These are phyloP conservation scores for Trematomus bernacchii DNA, from an alignment of 2,797 vertebrate species.

Conservation along the genomic window DNA sequence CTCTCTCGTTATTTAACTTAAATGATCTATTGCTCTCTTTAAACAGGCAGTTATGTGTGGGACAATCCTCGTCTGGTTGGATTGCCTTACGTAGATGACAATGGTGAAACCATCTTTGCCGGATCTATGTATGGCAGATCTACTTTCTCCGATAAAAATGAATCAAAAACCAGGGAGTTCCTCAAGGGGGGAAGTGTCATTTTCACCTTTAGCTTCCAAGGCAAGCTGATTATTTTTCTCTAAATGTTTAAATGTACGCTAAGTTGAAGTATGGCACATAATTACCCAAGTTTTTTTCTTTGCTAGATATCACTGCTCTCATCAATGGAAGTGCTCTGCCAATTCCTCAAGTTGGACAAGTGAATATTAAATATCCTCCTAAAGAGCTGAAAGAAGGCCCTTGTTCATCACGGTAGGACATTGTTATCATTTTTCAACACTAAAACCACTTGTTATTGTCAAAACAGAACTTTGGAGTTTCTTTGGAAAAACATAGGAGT, in stretches of 20 bases:
- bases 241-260: background rate
- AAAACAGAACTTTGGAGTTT: background rate
- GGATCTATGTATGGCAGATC: rapidly evolving
- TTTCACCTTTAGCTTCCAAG: conserved; percentile 53
- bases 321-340: conserved; percentile 41
- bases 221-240: conserved; percentile 6
- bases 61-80: conserved; percentile 43
- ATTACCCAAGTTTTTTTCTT: background rate
- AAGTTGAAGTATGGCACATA: background rate
- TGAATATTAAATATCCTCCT: background rate
- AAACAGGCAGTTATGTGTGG: conserved; percentile 14
- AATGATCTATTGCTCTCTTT: background rate
- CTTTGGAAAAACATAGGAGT: too few relatives aligned
- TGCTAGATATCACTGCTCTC: conserved; percentile 61
- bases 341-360: conserved; percentile 28
- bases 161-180: conserved; percentile 29
- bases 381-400: background rate
- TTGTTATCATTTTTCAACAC: background rate
- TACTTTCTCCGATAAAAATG: background rate
- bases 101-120: conserved; percentile 16
- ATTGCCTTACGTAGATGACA: conserved; percentile 17
- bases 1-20: too few relatives aligned
- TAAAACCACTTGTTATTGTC: background rate
- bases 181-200: conserved; percentile 50
- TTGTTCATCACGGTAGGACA: conserved; percentile 35